These are phyloP conservation scores for Sebastes nivosus DNA, from an alignment of 2,797 vertebrate genomes.

Conservation along the genomic window DNA sequence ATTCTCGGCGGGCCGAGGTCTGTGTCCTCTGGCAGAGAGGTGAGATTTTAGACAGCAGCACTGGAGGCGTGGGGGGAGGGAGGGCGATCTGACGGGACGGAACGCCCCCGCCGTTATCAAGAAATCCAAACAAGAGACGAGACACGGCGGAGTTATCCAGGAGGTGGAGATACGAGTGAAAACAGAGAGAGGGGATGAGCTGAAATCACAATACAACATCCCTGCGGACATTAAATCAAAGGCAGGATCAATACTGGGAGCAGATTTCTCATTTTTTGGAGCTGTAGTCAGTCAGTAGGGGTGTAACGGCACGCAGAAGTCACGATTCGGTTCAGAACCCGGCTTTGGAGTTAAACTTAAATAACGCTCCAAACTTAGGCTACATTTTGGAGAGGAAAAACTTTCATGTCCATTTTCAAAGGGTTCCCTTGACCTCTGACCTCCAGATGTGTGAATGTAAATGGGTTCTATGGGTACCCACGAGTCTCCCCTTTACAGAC, in stretches of 20 bases:
- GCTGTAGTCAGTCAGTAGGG: too few species aligned
- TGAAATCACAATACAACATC: background rate
- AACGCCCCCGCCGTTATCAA: background rate
- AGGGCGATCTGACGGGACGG: background rate
- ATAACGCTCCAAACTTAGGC: too few species aligned
- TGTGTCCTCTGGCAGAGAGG: conserved; percentile 78
- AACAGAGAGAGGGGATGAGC: background rate
- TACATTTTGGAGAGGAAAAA: too few species aligned
- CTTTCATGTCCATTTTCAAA: too few species aligned
- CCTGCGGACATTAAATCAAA: background rate
- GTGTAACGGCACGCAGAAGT: too few species aligned
- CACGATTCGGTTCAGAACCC: too few species aligned
- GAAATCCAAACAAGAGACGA: conserved; percentile 2
- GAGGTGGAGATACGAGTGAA: background rate
- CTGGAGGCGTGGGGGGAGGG: conserved; percentile 58
- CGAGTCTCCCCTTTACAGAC: too few species aligned
- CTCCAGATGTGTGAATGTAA: too few species aligned
- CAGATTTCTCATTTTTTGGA: too few species aligned
- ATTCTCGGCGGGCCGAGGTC: conserved; percentile 75
- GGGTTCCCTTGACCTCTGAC: too few species aligned
- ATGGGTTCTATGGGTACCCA: too few species aligned
- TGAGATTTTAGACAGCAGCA: conserved; percentile 79
- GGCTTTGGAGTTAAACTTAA: too few species aligned
- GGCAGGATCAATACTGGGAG: background rate
- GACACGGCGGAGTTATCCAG: conserved; percentile 7